These are phyloP conservation scores for Myoxocephalus aenaeus DNA, from an alignment of 2,797 vertebrate genomes.

Conservation along the genomic window DNA sequence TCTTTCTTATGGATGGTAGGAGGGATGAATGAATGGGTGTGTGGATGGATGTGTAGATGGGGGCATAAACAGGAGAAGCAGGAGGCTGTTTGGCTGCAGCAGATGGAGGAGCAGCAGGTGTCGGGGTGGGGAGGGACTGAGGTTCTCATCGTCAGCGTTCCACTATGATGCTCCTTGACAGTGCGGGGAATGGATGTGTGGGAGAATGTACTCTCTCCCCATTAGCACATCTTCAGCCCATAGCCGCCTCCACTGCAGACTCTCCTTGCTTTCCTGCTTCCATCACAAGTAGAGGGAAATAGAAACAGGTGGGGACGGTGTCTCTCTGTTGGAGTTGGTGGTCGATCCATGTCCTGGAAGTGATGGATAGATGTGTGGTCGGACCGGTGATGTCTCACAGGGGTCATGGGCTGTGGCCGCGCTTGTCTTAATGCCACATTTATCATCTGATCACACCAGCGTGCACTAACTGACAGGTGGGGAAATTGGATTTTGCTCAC, in stretches of 20 bases:
- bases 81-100: constrained; percentile 83
- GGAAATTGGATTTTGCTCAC: constrained; percentile 51
- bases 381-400: constrained; percentile 33
- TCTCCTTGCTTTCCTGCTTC: constrained; percentile 65
- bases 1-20: background rate
- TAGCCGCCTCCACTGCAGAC: constrained; percentile 38
- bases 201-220: constrained; percentile 87
- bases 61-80: constrained; percentile 76
- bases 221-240: constrained; percentile 84
- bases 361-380: constrained; percentile 50
- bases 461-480: constrained; percentile 20
- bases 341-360: background rate
- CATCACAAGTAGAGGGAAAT: constrained; percentile 21
- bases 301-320: constrained; percentile 33
- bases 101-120: constrained; percentile 98
- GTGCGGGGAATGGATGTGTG: constrained; percentile 89
- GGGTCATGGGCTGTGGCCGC: constrained; percentile 38
- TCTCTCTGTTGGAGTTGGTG: background rate
- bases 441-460: constrained; percentile 47
- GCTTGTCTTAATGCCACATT: constrained; percentile 44
- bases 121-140: constrained; percentile 84
- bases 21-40: constrained; percentile 24
- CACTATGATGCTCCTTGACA: constrained; percentile 91
- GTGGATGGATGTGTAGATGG: constrained; percentile 60
- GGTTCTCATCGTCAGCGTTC: constrained; percentile 88